phyloP scores from a whole-genome alignment of 2,797 vertebrate species.

The Falco rusticolus region DNA sequence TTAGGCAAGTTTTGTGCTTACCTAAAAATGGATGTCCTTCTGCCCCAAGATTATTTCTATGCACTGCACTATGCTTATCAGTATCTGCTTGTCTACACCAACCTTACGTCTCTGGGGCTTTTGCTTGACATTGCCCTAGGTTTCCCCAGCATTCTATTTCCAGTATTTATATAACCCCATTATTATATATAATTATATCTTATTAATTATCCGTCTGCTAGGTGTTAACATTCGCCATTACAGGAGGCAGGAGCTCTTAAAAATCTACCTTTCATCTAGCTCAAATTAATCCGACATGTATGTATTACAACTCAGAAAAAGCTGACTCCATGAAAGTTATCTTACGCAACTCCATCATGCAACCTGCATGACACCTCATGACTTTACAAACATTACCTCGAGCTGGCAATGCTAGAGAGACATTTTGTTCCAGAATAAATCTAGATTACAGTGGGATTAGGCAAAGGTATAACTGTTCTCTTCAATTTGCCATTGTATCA shows the following conservation, averaged over 20 bases:
- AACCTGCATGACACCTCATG: slow-evolving; percentile 33
- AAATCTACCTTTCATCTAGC: slow-evolving; percentile 52
- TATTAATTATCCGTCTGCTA: slow-evolving; percentile 42
- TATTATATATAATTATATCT: slow-evolving; percentile 48
- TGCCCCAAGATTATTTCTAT: neutral
- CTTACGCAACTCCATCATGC: slow-evolving; percentile 28
- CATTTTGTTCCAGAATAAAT: slow-evolving; percentile 38
- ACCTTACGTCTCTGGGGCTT: neutral
- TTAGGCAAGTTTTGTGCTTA: neutral
- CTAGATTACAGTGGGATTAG: neutral
- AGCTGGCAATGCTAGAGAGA: neutral
- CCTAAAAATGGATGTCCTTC: neutral
- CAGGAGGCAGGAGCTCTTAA: slow-evolving; percentile 23
- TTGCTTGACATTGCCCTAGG: neutral
- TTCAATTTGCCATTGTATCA: neutral
- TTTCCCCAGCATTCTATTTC: slow-evolving; percentile 25
- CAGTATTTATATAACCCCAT: slow-evolving; percentile 12
- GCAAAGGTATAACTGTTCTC: neutral
- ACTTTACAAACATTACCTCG: slow-evolving; percentile 1
- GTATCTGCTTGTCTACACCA: neutral
- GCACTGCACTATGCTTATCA: neutral
- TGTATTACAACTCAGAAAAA: slow-evolving; percentile 11
- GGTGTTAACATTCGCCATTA: slow-evolving; percentile 41
- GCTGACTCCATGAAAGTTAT: slow-evolving; percentile 38
- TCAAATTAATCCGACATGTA: slow-evolving; percentile 30